Base-by-base conservation (phyloP, 2,888 invertebrate genomes). In the Nipponacmea schrenckii region DNA sequence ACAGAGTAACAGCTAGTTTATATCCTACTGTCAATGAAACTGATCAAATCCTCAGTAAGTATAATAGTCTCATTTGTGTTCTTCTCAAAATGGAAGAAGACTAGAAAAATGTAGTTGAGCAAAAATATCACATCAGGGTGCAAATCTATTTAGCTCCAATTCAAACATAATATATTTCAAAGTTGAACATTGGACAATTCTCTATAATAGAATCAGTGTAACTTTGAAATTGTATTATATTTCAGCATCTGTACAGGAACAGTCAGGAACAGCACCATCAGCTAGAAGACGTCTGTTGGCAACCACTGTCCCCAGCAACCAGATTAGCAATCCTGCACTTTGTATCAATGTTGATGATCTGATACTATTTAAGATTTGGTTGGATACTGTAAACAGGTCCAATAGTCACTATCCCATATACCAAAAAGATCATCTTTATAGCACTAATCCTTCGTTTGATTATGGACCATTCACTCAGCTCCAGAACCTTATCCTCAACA, bases 371-470 rank as follows among this genome's bases (percentile, higher is more conserved):
- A 83, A 85, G 67, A 77, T 87, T 17, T 78, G 76, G 71, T 76
- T 87, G n/a, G 81, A 87, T 71, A 63, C 74, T 31, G 78, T 79
- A 1, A 82, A 87, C 74, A 76, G 87, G 8, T 73, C 81, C 8
- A 48, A 69, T 65, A 86, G 86, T 69, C 79, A 86, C 75, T 88
- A 86, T 77, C 88, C 88, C 8, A 82, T 83, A 8, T 88, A 87
- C 75, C 74, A 83, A 31, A 85, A 85, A 73, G 81, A 86, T 70
- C 86, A 86, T 71, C 78, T 86, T 39, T 86, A 81, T 79, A 87
- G 85, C 79, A 84, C 84, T 50, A 87, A 87, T 71, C 82, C 86
- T 0, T 76, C 77, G 15, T 88, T 87, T 73, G 88, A 88, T 77
- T 88, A 81, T 66, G 87, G 87, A 12, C 80, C 85, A n/a, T 88